Evolutionary conservation across 2,888 invertebrate species (phyloP).

Genomic region (Bellardia pandia): DNA sequence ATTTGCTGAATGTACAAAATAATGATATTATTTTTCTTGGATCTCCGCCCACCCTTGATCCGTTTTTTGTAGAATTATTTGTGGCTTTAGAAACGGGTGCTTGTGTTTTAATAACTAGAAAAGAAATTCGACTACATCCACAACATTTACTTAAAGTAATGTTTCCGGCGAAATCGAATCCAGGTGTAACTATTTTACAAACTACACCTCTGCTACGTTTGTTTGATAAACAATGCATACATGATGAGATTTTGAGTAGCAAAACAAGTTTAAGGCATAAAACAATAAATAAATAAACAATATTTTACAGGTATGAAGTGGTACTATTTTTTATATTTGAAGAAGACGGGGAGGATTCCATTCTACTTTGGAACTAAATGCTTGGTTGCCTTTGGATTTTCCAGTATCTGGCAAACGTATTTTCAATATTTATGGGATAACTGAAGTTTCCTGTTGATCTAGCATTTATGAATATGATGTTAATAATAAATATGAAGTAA

Average conservation of each 20-base stretch:
- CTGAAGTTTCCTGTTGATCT: conserved; percentile 97
- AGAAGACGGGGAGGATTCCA: conserved; percentile 92
- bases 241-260: conserved; percentile 84
- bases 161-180: conserved; percentile 77
- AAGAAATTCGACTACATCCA: conserved; percentile 83
- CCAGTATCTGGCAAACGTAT: conserved; percentile 82
- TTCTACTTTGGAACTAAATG: conserved; percentile 78
- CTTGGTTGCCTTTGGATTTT: conserved; percentile 75
- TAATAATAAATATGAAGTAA: not conserved
- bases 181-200: conserved; percentile 89
- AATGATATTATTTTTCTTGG: conserved; percentile 90
- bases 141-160: conserved; percentile 83
- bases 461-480: conserved; percentile 86
- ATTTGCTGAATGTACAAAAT: conserved; percentile 74
- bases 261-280: conserved; percentile 65
- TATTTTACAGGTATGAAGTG: not conserved
- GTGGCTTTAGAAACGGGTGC: conserved; percentile 89
- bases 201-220: conserved; percentile 92
- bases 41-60: conserved; percentile 95
- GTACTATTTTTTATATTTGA: conserved; percentile 31
- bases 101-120: conserved; percentile 81
- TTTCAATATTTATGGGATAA: conserved; percentile 95
- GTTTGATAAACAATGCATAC: conserved; percentile 86
- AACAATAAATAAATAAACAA: not conserved
- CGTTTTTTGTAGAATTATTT: conserved; percentile 94